A percentile compares a stretch with the other conserved stretches of the same genome.
Conservation (phyloP, 2,797 vertebrate species). For the Lacerta agilis region DNA sequence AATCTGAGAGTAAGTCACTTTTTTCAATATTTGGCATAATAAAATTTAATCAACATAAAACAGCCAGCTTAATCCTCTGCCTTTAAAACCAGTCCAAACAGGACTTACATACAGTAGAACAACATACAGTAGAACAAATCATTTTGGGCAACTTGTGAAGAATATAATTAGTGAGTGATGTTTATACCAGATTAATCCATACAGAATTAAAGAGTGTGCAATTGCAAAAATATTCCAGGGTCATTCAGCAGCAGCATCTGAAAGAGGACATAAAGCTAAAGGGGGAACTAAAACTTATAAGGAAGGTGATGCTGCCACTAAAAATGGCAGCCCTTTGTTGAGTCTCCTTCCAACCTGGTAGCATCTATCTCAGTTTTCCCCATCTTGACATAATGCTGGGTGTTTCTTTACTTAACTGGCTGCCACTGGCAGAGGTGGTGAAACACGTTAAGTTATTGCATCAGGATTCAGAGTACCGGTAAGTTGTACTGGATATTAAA, state of each 20-base stretch:
- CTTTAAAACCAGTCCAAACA: not conserved
- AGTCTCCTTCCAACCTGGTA: not conserved
- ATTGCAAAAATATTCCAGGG: not conserved
- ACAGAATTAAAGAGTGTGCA: not conserved
- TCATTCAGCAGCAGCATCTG: not conserved
- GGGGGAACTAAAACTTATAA: not conserved
- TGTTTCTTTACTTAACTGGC: not conserved
- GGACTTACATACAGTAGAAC: not conserved
- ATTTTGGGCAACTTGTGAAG: not conserved
- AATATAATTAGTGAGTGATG: not conserved
- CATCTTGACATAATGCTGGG: not conserved
- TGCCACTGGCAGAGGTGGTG: not conserved
- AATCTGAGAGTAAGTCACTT: not conserved
- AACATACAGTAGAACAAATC: not conserved
- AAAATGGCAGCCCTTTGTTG: not conserved
- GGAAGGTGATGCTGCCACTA: too few species aligned
- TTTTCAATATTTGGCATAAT: not conserved
- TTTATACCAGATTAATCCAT: not conserved
- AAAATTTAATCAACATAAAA: constrained; percentile 4
- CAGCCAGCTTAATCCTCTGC: not conserved
- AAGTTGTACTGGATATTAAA: not conserved
- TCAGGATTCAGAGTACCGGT: not conserved
- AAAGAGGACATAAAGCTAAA: not conserved
- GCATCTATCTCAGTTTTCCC: not conserved
- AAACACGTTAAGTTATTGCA: not conserved